phyloP scores from a whole-genome alignment of 2,888 invertebrate genomes.

The Spodoptera exigua region DNA sequence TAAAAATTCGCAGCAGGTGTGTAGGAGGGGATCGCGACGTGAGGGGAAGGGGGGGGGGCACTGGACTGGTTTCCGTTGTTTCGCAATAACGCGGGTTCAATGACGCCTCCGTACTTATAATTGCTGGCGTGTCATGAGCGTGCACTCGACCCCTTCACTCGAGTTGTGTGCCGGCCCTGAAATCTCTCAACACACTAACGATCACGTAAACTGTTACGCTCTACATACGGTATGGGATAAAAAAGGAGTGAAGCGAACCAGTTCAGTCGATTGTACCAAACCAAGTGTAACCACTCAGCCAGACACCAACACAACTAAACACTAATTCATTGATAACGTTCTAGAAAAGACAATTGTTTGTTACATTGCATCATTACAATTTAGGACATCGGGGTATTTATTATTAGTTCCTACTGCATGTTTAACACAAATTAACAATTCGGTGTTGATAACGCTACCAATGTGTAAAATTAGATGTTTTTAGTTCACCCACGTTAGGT shows the following conservation, averaged over 20 bases:
- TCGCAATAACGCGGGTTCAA: slow-evolving; percentile 88
- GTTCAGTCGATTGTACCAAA: slow-evolving; percentile 35
- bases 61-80: slow-evolving; percentile 89
- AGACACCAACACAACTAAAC: slow-evolving; percentile 35
- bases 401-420: neutral
- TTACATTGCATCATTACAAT: neutral
- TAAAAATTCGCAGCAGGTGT: slow-evolving; percentile 88
- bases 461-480: slow-evolving; percentile 2
- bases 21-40: slow-evolving; percentile 57
- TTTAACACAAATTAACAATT: neutral
- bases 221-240: slow-evolving; percentile 48
- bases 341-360: slow-evolving; percentile 6
- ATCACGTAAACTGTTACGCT: slow-evolving; percentile 53
- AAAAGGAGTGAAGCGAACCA: slow-evolving; percentile 40
- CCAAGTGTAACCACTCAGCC: slow-evolving; percentile 38
- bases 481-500: neutral
- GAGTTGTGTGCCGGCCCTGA: slow-evolving; percentile 43
- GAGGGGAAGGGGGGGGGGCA: slow-evolving; percentile 54
- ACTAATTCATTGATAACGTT: slow-evolving; percentile 31
- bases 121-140: slow-evolving; percentile 82
- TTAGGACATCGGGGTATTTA: neutral
- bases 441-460: neutral
- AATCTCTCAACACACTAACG: slow-evolving; percentile 44
- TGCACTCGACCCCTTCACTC: slow-evolving; percentile 79
- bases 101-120: slow-evolving; percentile 85